Percentiles rank a stretch among this genome's conserved stretches.
Conservation (phyloP, 2,113 vertebrate genomes). For the Aix galericulata region DNA sequence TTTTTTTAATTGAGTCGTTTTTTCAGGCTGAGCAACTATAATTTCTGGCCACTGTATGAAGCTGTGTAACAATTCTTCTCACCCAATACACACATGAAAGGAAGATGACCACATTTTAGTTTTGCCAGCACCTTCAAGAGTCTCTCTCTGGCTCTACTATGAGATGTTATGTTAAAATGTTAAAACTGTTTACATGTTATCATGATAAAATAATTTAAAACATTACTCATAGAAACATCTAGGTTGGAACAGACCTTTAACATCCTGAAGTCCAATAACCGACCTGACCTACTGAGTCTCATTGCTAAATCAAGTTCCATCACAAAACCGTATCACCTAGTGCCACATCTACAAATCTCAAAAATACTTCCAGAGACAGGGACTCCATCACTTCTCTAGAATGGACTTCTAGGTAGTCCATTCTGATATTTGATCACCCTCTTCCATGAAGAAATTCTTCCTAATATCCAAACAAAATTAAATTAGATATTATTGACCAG, state of each 20-base stretch:
- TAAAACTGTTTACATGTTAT: neutral
- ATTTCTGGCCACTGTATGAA: neutral
- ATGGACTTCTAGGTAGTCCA: neutral
- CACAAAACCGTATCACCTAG: neutral
- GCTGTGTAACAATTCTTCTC: neutral
- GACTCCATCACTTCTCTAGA: neutral
- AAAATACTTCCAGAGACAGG: neutral
- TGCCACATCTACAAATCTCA: neutral
- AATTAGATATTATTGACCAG: neutral
- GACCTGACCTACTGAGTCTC: neutral
- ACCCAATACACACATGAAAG: neutral
- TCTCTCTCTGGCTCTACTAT: neutral
- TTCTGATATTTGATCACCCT: neutral
- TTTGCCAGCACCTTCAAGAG: neutral
- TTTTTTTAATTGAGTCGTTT: neutral
- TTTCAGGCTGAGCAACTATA: neutral
- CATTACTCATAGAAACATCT: neutral
- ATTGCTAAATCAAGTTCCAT: neutral
- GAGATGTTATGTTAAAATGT: neutral
- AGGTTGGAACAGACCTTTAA: neutral
- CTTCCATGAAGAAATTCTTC: neutral
- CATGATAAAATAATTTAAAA: neutral
- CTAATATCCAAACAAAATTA: neutral
- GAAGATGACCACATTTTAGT: neutral
- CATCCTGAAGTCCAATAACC: neutral